Base-by-base conservation (phyloP, 2,888 invertebrate species). In the Chironomus tentans region DNA sequence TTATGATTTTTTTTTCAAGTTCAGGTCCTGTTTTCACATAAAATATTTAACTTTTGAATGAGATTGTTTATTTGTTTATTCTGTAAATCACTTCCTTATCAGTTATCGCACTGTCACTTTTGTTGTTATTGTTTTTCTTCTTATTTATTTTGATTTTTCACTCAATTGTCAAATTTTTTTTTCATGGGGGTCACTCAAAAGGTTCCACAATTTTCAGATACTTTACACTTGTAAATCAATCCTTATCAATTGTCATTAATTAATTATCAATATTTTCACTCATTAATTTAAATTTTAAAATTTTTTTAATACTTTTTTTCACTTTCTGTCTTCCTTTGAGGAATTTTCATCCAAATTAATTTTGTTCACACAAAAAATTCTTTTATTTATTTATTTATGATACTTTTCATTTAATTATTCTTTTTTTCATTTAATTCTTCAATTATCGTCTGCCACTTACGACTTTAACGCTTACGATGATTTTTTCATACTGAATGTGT, bases 401-500 rank as follows among this genome's bases (percentile, higher is more conserved):
- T n/a, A n/a, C n/a, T n/a, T n/a, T 71, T 28, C 38, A 38, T 38
- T 38, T 38, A 38, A 1, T 10, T 10, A 38, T 38, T 38, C 38
- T 73, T n/a, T n/a, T n/a, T n/a, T n/a, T n/a, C 56, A 7, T 56
- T 73, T 1, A 73, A 56, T 71, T 56, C 12, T 50, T 50, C 56
- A 22, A 56, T 48, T 61, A 71, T 56, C 56, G 56, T 28, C 28
- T 13, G 72, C 72, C 72, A 62, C 72, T 73, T 62, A 73, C 72
- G 72, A 73, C 46, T 73, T 73, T 38, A 73, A 73, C 72, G 62
- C 72, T 73, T 73, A 73, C 72, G 72, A 73, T 73, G 72, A 73
- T 73, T 73, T 73, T 73, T 73, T 73, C 62, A 73, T 73, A 73
- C 72, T 73, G 72, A 73, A 73, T 61, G 61, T 72, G 72, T 73